phyloP scores from a whole-genome alignment of 2,113 vertebrate genomes.

The Sphyrna mokarran region DNA sequence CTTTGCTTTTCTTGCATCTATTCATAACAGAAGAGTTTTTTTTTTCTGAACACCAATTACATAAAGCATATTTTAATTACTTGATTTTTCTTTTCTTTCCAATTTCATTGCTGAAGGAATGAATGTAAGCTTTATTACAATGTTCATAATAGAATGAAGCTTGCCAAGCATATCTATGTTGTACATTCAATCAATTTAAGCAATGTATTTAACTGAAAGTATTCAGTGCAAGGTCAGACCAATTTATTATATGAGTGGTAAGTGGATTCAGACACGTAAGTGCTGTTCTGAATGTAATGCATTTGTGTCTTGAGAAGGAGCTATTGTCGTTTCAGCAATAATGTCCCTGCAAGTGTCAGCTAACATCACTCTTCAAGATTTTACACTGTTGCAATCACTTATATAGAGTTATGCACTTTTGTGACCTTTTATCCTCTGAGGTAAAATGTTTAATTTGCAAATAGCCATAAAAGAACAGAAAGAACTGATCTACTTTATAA shows the following conservation, averaged over 20 bases:
- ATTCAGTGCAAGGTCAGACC: constrained; percentile 19
- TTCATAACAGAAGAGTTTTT: not conserved
- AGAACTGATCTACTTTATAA: constrained; percentile 5
- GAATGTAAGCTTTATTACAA: not conserved
- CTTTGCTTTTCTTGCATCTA: too few relatives aligned
- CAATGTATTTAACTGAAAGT: constrained; percentile 1
- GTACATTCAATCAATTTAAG: not conserved
- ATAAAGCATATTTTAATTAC: not conserved
- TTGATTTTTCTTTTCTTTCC: not conserved
- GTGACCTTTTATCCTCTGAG: not conserved
- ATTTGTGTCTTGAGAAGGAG: not conserved
- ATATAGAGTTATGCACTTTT: not conserved
- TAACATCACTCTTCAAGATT: not conserved
- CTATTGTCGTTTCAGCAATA: not conserved
- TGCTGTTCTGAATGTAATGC: constrained; percentile 11
- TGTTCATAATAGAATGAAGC: not conserved
- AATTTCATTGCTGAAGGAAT: not conserved
- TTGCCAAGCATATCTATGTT: not conserved
- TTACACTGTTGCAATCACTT: constrained; percentile 4
- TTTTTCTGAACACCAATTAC: not conserved
- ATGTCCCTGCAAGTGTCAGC: not conserved
- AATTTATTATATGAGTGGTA: not conserved
- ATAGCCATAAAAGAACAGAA: not conserved
- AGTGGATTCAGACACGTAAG: constrained; percentile 23
- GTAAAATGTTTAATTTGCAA: not conserved